Percentiles rank a stretch among this genome's conserved stretches.
Conservation (phyloP, 2,113 vertebrate species). For the Aix galericulata region DNA sequence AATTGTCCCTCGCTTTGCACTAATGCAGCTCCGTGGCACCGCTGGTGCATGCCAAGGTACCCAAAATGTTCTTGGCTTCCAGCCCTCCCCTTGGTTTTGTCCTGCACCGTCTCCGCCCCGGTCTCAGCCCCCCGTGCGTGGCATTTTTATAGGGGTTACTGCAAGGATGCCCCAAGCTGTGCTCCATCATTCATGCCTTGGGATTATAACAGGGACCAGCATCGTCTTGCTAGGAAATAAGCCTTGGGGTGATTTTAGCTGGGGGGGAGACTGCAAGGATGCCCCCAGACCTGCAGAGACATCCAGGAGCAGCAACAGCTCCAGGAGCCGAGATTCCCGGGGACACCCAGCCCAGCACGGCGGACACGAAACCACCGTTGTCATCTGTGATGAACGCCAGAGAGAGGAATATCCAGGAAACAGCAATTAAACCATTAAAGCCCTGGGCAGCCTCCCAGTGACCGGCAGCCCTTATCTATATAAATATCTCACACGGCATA, state of each 20-base stretch:
- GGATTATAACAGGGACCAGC: background rate
- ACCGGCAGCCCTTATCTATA: constrained; percentile 11
- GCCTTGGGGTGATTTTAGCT: background rate
- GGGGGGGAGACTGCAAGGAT: background rate
- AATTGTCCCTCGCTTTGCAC: constrained; percentile 11
- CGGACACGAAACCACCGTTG: constrained; percentile 10
- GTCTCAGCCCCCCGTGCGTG: background rate
- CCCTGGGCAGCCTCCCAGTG: constrained; percentile 49
- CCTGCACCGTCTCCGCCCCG: accelerated
- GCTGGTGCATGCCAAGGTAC: background rate
- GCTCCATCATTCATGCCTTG: background rate
- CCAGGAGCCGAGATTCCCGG: background rate
- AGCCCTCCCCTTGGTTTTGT: background rate
- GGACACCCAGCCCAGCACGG: background rate
- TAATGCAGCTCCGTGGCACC: constrained; percentile 32
- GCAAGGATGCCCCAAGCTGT: background rate
- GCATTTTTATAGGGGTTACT: background rate
- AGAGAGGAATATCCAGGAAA: constrained; percentile 48
- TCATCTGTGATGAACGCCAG: constrained; percentile 64
- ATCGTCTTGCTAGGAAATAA: background rate
- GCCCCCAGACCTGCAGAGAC: background rate
- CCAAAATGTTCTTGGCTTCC: background rate
- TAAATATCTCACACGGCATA: constrained; percentile 23
- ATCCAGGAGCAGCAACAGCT: background rate
- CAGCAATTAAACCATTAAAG: constrained; percentile 57